A percentile compares a stretch with the other conserved stretches of the same genome.
Conservation (phyloP, 2,888 invertebrate genomes). For the Melangyna quadrimaculata region DNA sequence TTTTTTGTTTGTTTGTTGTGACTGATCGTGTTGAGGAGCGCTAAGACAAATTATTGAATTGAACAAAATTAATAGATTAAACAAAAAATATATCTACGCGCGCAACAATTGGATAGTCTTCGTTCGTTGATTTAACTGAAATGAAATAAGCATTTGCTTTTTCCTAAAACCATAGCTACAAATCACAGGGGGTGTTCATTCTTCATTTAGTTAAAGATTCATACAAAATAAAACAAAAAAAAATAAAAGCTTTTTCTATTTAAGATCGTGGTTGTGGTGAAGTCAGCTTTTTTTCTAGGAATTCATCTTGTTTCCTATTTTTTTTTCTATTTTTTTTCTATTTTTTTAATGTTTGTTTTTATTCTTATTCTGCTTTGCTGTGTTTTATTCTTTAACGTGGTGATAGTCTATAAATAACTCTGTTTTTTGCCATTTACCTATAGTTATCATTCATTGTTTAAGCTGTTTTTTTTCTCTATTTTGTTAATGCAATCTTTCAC, state of each 20-base stretch:
- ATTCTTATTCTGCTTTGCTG: conserved; percentile 21
- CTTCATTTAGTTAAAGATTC: not conserved
- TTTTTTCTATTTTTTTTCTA: not conserved
- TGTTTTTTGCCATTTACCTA: not conserved
- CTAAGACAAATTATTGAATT: not conserved
- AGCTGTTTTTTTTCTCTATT: not conserved
- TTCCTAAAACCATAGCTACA: not conserved
- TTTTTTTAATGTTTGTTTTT: conserved; percentile 23
- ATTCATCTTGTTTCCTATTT: conserved; percentile 16
- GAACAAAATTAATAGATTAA: not conserved
- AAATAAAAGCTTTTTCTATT: conserved; percentile 53
- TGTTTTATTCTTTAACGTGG: conserved; percentile 2
- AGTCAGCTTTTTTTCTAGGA: conserved; percentile 38
- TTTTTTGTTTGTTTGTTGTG: not conserved
- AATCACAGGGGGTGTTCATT: conserved; percentile 1
- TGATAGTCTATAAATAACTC: not conserved
- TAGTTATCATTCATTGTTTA: not conserved
- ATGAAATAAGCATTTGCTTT: conserved; percentile 46
- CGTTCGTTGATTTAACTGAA: conserved; percentile 66
- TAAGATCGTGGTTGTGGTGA: conserved; percentile 24
- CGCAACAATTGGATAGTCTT: conserved; percentile 65
- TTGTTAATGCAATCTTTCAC: not conserved
- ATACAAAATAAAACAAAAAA: too few species aligned
- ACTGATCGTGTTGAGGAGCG: conserved; percentile 53
- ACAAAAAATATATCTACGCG: conserved; percentile 37